Evolutionary conservation across 2,113 vertebrate genomes (phyloP).

Genomic region (Bujurquina vittata): DNA sequence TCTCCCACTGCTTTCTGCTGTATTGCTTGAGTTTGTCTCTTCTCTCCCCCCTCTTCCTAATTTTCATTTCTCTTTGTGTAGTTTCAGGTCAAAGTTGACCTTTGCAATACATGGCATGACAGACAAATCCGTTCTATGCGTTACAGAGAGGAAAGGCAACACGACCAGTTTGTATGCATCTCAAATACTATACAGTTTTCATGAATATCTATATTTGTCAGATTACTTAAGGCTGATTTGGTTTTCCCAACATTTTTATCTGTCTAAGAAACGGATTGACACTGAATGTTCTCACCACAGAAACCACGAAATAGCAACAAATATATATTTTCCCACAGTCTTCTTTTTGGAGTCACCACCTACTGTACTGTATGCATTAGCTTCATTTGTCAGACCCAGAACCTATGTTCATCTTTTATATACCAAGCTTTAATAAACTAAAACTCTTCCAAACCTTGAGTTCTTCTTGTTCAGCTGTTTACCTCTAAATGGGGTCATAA

Average conservation of each 20-base stretch:
- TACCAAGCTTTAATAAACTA: not conserved
- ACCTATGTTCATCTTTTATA: rapidly evolving
- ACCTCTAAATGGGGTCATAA: not conserved
- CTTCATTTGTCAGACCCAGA: not conserved
- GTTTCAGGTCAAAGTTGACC: not conserved
- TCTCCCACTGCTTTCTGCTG: not conserved
- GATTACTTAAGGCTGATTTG: not conserved
- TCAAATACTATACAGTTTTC: not conserved
- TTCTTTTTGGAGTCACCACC: not conserved
- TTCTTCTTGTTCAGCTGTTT: not conserved
- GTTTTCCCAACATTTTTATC: not conserved
- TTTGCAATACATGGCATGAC: not conserved
- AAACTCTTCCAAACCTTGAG: no score
- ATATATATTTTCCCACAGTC: not conserved
- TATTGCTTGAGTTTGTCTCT: not conserved
- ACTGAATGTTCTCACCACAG: not conserved
- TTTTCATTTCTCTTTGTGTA: not conserved
- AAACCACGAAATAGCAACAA: not conserved
- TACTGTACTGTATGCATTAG: not conserved
- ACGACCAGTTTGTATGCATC: not conserved
- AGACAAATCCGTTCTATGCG: not conserved
- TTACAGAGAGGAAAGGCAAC: not conserved
- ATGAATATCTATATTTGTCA: not conserved
- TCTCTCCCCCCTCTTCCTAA: not conserved
- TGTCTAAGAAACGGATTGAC: not conserved